These are phyloP conservation scores for Pissodes strobi DNA, from an alignment of 1,140 invertebrate species.

Conservation along the genomic window DNA sequence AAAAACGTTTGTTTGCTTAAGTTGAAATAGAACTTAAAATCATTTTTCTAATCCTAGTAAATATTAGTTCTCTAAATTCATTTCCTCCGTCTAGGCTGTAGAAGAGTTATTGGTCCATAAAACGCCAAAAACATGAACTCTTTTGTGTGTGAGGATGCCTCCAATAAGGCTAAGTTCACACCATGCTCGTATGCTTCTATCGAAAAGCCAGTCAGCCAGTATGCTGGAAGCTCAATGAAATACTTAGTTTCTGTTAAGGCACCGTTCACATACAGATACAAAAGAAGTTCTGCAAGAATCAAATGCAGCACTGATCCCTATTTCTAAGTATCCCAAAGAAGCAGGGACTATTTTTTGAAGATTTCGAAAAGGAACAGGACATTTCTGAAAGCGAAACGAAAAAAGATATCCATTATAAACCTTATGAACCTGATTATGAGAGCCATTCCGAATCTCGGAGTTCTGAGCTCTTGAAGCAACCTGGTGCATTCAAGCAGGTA, in stretches of 20 bases:
- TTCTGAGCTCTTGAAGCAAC: conserved; percentile 61
- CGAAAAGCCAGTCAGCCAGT: conserved; percentile 50
- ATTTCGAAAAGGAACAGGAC: conserved; percentile 40
- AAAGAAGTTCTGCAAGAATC: conserved; percentile 40
- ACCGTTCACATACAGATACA: conserved; percentile 37
- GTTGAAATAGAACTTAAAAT: too few relatives aligned
- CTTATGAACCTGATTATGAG: conserved; percentile 40
- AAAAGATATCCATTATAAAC: conserved; percentile 38
- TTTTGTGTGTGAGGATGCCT: conserved; percentile 60
- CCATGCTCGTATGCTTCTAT: conserved; percentile 57
- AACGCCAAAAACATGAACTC: conserved; percentile 56
- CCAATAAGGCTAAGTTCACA: conserved; percentile 57
- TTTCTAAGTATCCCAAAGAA: conserved; percentile 43
- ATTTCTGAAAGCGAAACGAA: conserved; percentile 41
- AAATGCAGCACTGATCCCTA: conserved; percentile 46
- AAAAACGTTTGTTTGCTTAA: conserved; percentile 27
- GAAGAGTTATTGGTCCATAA: conserved; percentile 42
- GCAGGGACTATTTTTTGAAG: conserved; percentile 40
- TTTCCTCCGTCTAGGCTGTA: conserved; percentile 33
- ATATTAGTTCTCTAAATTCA: not conserved
- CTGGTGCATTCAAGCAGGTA: conserved; percentile 66
- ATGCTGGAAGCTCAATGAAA: conserved; percentile 46
- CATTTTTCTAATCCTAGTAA: too few relatives aligned
- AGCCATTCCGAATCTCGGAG: conserved; percentile 60
- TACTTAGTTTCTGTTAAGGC: conserved; percentile 42